These are phyloP conservation scores for Lordiphosa stackelbergi DNA, from an alignment of 1,140 invertebrate species.

Conservation along the genomic window DNA sequence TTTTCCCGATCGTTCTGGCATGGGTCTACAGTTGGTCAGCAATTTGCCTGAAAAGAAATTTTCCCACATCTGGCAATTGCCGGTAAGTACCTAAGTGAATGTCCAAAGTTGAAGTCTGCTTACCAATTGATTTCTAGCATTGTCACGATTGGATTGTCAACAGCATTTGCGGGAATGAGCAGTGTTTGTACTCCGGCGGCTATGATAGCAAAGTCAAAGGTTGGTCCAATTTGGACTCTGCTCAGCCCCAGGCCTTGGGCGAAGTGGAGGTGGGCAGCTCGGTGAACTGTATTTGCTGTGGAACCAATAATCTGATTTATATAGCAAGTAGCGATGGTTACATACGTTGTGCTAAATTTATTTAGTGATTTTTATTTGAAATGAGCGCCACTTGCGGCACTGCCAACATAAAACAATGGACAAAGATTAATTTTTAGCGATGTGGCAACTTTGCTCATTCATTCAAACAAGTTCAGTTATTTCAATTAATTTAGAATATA, in stretches of 20 bases:
- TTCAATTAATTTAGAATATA: too few relatives aligned
- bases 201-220: conserved; percentile 73
- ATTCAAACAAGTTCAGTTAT: too few relatives aligned
- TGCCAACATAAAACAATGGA: not conserved
- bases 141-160: conserved; percentile 74
- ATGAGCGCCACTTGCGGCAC: not conserved
- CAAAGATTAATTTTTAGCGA: too few relatives aligned
- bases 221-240: conserved; percentile 54
- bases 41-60: conserved; percentile 56
- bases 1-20: conserved; percentile 68
- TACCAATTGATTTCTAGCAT: conserved; percentile 35
- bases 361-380: conserved; percentile 15
- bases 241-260: conserved; percentile 43
- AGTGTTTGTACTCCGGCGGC: conserved; percentile 59
- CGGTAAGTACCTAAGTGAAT: conserved; percentile 30
- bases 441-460: too few relatives aligned
- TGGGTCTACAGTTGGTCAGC: conserved; percentile 58
- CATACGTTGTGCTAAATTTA: conserved; percentile 59
- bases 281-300: conserved; percentile 63
- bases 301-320: conserved; percentile 53
- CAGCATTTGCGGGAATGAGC: conserved; percentile 58
- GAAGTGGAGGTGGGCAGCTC: conserved; percentile 60
- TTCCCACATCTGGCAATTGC: conserved; percentile 46
- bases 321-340: conserved; percentile 60
- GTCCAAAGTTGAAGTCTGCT: not conserved